Percentiles rank a stretch among this genome's conserved stretches.
These are phyloP conservation scores for Falcaria lacertinaria DNA, from an alignment of 2,888 invertebrate genomes.

Conservation along the genomic window DNA sequence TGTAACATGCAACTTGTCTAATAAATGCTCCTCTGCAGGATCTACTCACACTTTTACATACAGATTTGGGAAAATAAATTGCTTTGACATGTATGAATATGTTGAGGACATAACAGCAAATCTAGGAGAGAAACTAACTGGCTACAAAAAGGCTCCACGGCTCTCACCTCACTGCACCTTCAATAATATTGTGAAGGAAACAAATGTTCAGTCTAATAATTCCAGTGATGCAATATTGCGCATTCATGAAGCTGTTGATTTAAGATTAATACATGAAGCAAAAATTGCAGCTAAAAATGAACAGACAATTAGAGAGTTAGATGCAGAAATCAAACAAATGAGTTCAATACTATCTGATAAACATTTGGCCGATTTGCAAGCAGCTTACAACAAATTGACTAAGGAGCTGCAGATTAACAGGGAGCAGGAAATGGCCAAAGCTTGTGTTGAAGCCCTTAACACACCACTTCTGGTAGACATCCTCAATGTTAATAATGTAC, in stretches of 20 bases:
- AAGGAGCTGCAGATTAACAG: constrained; percentile 49
- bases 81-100: constrained; percentile 75
- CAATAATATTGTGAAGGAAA: constrained; percentile 62
- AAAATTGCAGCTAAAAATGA: constrained; percentile 65
- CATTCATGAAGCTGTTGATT: constrained; percentile 67
- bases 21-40: constrained; percentile 65
- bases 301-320: constrained; percentile 57
- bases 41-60: constrained; percentile 83
- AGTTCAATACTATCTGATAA: constrained; percentile 61
- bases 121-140: constrained; percentile 70
- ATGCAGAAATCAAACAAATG: constrained; percentile 71
- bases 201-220: constrained; percentile 56
- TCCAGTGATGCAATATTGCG: constrained; percentile 61
- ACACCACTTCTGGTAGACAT: constrained; percentile 51
- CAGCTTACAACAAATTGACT: constrained; percentile 44
- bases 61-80: constrained; percentile 80
- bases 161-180: constrained; percentile 58
- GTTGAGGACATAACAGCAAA: constrained; percentile 77
- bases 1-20: constrained; percentile 81
- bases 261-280: constrained; percentile 59
- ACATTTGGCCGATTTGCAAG: constrained; percentile 51
- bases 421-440: constrained; percentile 63
- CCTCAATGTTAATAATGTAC: constrained; percentile 46
- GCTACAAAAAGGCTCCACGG: constrained; percentile 60
- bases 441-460: constrained; percentile 59